These are phyloP conservation scores for Netelia fuscicornis DNA, from an alignment of 2,888 invertebrate genomes.

Conservation along the genomic window DNA sequence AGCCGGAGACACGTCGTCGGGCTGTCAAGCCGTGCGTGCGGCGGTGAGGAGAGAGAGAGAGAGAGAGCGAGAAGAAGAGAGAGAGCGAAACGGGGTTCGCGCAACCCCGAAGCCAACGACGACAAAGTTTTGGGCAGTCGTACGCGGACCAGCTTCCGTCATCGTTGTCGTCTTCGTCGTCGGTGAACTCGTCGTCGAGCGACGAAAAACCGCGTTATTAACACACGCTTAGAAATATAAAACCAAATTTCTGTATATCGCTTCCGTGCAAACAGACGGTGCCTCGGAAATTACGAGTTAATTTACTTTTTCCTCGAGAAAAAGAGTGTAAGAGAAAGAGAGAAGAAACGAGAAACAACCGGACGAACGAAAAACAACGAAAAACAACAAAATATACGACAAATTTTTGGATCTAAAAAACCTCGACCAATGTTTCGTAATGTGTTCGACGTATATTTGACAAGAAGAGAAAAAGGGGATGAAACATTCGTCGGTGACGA, in stretches of 20 bases:
- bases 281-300: constrained; percentile 5
- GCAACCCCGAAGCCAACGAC: not conserved
- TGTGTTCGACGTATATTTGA: not conserved
- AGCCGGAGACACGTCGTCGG: constrained; percentile 47
- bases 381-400: no score
- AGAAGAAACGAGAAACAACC: not conserved
- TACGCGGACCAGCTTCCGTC: constrained; percentile 50
- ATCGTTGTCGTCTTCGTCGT: constrained; percentile 27
- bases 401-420: not conserved
- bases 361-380: no score
- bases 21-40: constrained; percentile 49
- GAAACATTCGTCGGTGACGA: not conserved
- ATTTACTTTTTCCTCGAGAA: constrained; percentile 6
- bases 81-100: not conserved
- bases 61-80: constrained; percentile 31
- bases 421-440: not conserved
- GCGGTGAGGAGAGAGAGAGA: constrained; percentile 24
- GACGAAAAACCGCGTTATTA: not conserved
- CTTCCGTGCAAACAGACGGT: not conserved
- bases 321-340: not conserved
- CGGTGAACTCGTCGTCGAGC: constrained; percentile 11
- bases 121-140: constrained; percentile 37
- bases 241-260: constrained; percentile 5
- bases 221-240: not conserved
- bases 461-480: not conserved